Evolutionary conservation across 2,888 invertebrate genomes (phyloP), one percentile per base, ranked within the genome.

Genomic region (Stenotaenia linearis): DNA sequence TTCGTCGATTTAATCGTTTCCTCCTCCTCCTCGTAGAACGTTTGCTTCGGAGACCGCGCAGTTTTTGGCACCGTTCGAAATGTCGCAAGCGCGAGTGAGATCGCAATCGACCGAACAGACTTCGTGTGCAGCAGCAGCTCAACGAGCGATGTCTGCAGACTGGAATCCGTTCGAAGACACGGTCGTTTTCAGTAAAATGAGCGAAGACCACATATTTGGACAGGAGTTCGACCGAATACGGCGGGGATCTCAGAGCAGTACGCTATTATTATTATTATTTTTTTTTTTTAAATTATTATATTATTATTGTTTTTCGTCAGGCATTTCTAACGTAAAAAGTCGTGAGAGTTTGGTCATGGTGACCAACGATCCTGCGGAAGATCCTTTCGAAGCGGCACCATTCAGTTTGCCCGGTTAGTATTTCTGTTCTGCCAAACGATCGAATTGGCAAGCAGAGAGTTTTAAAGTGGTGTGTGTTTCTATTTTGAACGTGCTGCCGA

Each of bases 121-220:
- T 74, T 83, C 83, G 78, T 85, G 84, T 37, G 83, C 85, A 6
- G 82, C 83, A 82, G 25, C 82, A 28, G 76, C 82, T 18, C 82
- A 82, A 75, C 82, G 86, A 77, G 84, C 89, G n/a, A n/a, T n/a
- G n/a, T n/a, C n/a, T 23, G 89, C 90, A 5, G 91, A 92, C 82
- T 94, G 94, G 94, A 94, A 94, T 87, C 94, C 94, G 0, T 94
- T 94, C 84, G 92, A 92, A 84, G 92, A 92, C 83, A 89, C 90
- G 78, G 87, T 86, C 79, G 91, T 91, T 30, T 92, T 93, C 85
- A 90, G 90, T 85, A 91, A 91, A 84, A 89, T 92, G 87, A 91
- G 91, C 4, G 93, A 93, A 84, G 93, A 94, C 88, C 91, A 92
- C 83, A 90, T 93, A 83, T 93, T 94, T 86, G 93, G 93, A 80